Evolutionary conservation across 1,140 invertebrate species (phyloP).

Genomic region (Temnothorax longispinosus): DNA sequence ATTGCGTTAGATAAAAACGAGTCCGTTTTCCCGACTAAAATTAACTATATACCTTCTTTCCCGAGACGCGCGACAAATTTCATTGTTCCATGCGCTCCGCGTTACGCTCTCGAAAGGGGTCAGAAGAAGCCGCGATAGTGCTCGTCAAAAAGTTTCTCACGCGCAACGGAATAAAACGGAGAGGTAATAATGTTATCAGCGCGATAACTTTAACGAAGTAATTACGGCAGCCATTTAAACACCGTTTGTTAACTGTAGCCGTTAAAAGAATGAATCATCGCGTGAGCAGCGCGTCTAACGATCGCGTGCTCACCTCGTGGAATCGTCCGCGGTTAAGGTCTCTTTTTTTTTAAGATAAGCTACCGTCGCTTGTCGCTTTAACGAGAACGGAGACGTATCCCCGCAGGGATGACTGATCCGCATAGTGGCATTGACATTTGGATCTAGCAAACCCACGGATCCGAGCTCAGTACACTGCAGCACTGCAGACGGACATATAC

Average conservation of each 20-base stretch:
- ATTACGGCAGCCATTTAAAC: slow-evolving; percentile 55
- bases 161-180: slow-evolving; percentile 14
- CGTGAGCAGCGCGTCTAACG: slow-evolving; percentile 45
- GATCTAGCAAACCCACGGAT: neutral
- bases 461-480: neutral
- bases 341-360: neutral
- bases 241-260: slow-evolving; percentile 42
- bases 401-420: neutral
- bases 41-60: neutral
- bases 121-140: slow-evolving; percentile 11
- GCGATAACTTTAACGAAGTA: slow-evolving; percentile 50
- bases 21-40: slow-evolving; percentile 18
- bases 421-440: neutral
- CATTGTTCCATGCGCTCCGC: neutral
- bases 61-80: slow-evolving; percentile 3
- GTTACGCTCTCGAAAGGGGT: neutral
- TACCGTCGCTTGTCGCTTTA: neutral
- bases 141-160: slow-evolving; percentile 38
- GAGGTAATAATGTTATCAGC: slow-evolving; percentile 40
- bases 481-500: neutral
- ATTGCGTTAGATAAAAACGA: slow-evolving; percentile 8
- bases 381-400: slow-evolving; percentile 1
- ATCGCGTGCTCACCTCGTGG: slow-evolving; percentile 33
- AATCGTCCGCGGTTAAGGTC: slow-evolving; percentile 31
- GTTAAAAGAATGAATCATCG: slow-evolving; percentile 60